Evolutionary conservation across 2,797 vertebrate genomes (phyloP).

Genomic region (Ceryle rudis): DNA sequence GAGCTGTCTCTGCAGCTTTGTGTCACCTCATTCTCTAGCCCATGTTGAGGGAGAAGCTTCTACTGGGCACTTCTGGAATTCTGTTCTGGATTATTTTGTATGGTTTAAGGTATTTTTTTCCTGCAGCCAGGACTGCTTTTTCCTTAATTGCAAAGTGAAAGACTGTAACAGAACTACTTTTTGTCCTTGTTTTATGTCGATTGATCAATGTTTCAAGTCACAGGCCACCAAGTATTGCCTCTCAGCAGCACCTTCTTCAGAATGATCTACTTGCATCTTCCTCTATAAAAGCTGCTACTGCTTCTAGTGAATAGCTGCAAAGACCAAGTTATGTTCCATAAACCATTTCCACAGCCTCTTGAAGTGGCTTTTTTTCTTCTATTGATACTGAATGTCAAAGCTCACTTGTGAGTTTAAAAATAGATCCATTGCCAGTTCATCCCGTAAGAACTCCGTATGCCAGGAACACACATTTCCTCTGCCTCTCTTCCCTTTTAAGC

Average conservation of each 20-base stretch:
- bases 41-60: fast-evolving
- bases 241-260: background rate
- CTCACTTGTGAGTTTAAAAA: background rate
- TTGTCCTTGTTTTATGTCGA: background rate
- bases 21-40: background rate
- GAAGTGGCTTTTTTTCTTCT: background rate
- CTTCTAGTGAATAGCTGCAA: background rate
- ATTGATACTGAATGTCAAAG: background rate
- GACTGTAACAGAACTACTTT: background rate
- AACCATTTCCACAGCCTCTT: background rate
- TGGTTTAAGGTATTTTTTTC: background rate
- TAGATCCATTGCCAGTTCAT: background rate
- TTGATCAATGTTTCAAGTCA: background rate
- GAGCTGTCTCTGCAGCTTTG: background rate
- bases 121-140: background rate
- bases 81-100: background rate
- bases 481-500: background rate
- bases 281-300: background rate
- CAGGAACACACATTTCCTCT: background rate
- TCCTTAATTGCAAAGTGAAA: background rate
- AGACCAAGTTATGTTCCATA: background rate
- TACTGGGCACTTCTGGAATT: background rate
- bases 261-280: background rate
- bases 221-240: background rate
- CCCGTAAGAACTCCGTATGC: background rate